Percentiles rank a stretch among this genome's conserved stretches.
Evolutionary conservation across 2,113 vertebrate genomes (phyloP).

Genomic region (Pseudolaguvia tuberculata): DNA sequence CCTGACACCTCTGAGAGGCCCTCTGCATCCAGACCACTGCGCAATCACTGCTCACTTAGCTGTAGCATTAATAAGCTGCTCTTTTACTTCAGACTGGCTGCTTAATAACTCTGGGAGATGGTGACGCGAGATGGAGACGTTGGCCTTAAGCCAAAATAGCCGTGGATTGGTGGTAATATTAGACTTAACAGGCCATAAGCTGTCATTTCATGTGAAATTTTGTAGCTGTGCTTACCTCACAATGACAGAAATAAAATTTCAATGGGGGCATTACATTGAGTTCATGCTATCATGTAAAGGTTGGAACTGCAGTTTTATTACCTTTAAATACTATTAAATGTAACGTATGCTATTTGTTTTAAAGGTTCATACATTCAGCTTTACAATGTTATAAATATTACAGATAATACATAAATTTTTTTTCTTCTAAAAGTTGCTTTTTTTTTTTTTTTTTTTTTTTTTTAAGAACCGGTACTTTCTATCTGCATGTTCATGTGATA

Average conservation of each 20-base stretch:
- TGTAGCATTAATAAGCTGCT: constrained; percentile 69
- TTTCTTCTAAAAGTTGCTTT: too few species aligned
- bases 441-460: too few species aligned
- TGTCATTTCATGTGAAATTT: background rate
- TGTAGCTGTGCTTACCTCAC: background rate
- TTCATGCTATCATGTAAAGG: background rate
- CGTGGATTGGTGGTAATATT: constrained; percentile 42
- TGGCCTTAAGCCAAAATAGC: constrained; percentile 49
- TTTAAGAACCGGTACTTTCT: too few species aligned
- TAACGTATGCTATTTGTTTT: too few species aligned
- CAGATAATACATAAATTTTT: too few species aligned
- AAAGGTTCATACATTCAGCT: background rate
- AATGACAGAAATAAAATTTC: background rate
- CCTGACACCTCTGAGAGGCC: constrained; percentile 71
- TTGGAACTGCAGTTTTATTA: background rate
- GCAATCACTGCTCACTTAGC: constrained; percentile 65
- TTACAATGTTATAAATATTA: background rate
- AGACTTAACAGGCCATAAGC: background rate
- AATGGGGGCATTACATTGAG: background rate
- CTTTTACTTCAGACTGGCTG: constrained; percentile 57
- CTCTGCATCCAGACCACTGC: constrained; percentile 66
- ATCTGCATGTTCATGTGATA: too few species aligned
- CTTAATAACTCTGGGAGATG: constrained; percentile 36
- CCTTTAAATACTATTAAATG: background rate
- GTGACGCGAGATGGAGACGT: constrained; percentile 2